Base-by-base conservation (phyloP, 1,140 invertebrate genomes). In the Diabrotica virgifera region DNA sequence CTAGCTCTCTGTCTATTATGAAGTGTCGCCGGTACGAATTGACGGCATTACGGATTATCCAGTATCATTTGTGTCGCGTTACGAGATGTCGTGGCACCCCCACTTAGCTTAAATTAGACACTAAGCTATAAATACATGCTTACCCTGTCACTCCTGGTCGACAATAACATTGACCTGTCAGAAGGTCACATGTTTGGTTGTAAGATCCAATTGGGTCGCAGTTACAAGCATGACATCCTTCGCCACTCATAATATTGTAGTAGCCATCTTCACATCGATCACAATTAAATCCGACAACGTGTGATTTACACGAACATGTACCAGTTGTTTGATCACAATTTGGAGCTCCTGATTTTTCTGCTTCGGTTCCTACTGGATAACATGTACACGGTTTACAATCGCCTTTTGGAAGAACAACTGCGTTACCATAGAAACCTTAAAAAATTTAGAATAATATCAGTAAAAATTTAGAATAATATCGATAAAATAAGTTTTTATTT, bases 281-380 rank as follows among this genome's bases (percentile, higher is more conserved):
- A 79, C 96, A 99, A 75, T 94, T 92, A 38, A 85, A 84, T 5
- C 95, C 96, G 52, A 87, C 85, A 0, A 98, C 94, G 75, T 96
- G 87, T 0, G 89, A 85, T 64, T 92, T 90, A 78, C 96, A 98
- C 2, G 85, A 81, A 72, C 96, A 98, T 71, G 92, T 88, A 3
- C 94, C 94, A 0, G 85, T 86, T 0, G 90, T 80, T 68, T 92
- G 89, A 73, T 95, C 89, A 73, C 94, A 96, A 14, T 89, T 84
- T 0, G 86, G 85, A 12, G 89, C 83, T 10, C 89, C 89, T 50
- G 85, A 81, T 9, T 85, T 83, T 14, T 82, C 78, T 76, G 90
- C 87, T 50, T 88, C 74, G 0, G 94, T 97, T 6, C 95, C 96
- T 2, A 85, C 82, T 3, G 84, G 81, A 72, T 92, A 90, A 79